Percentiles rank a stretch among this genome's conserved stretches.
Evolutionary conservation across 2,797 vertebrate genomes (phyloP).

Genomic region (Manis pentadactyla): DNA sequence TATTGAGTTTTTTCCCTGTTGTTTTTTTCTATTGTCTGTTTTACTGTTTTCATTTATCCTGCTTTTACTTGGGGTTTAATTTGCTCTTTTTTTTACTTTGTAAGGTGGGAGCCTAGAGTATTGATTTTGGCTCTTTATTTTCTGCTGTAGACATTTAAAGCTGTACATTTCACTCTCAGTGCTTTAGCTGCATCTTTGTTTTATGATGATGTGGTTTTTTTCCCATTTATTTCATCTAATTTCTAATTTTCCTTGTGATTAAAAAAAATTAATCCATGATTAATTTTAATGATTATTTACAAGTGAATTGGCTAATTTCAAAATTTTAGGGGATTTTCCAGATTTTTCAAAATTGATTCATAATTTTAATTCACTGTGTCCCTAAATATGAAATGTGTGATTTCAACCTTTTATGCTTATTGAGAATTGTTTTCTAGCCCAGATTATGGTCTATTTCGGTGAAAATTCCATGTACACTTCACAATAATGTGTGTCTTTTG

Average conservation of each 20-base stretch:
- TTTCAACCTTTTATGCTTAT: neutral
- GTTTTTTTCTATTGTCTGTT: neutral
- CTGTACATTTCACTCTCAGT: constrained; percentile 1
- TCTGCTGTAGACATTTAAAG: neutral
- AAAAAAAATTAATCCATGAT: neutral
- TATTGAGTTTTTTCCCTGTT: neutral
- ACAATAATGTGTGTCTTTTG: neutral
- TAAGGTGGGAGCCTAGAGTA: neutral
- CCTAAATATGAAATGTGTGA: neutral
- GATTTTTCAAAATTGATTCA: neutral
- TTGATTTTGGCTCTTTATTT: constrained; percentile 9
- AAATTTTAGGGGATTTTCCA: neutral
- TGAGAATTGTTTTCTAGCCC: neutral
- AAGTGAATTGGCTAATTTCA: neutral
- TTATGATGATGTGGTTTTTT: neutral
- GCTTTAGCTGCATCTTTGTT: neutral
- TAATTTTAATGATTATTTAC: neutral
- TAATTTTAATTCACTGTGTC: constrained; percentile 9
- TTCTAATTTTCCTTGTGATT: constrained; percentile 27
- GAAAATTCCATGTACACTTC: neutral
- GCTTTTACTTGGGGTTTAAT: neutral
- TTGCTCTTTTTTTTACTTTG: neutral
- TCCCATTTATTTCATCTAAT: neutral
- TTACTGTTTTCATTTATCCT: neutral
- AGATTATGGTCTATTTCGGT: neutral